Evolutionary conservation across 2,113 vertebrate genomes (phyloP), one percentile per base, ranked within the genome.

Genomic region (Australoheros scitulus): DNA sequence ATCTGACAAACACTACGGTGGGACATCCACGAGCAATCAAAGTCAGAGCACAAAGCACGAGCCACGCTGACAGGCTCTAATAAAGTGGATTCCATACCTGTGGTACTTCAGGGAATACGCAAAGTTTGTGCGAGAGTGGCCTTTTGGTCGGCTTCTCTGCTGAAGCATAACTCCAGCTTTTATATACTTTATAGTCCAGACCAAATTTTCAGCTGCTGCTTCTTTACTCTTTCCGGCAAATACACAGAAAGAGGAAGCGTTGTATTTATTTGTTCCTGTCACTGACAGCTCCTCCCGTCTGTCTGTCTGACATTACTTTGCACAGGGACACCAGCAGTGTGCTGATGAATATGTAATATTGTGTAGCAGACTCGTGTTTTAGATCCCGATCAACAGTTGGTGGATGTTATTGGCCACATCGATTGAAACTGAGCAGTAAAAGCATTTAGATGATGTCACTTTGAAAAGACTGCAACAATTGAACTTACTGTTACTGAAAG

Each of bases 31-130:
- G 64, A 91, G 92, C 88, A 76, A 88, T 90, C 86, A 90, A 65
- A 91, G 61, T 87, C 83, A 70, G 79, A 91, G 86, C 87, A 82
- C 86, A 91, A 80, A 80, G 63, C 86, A 91, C 91, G 88, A 83
- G 88, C 84, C 86, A 76, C 26, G 84, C 77, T 94, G 94, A 94
- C 88, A 91, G 93, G 93, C 90, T 86, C 87, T 88, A 86, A 88
- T 93, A 89, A 88, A 94, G 92, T 91, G 83, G 70, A 91, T 89
- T 87, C 86, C 74, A 80, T 64, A 90, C 84, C 74, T 72, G 76
- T 52, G 14, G 81, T 52, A 79, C 92, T 86, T 87, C 38, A 41
- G 91, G 87, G 88, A 94, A 91, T 92, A 85, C 77, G 20, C 59
- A 79, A 88, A 92, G 86, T 92, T 91, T 91, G 78, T 77, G 76